These are phyloP conservation scores for Acromyrmex echinatior DNA, from an alignment of 1,140 invertebrate genomes.

Conservation along the genomic window DNA sequence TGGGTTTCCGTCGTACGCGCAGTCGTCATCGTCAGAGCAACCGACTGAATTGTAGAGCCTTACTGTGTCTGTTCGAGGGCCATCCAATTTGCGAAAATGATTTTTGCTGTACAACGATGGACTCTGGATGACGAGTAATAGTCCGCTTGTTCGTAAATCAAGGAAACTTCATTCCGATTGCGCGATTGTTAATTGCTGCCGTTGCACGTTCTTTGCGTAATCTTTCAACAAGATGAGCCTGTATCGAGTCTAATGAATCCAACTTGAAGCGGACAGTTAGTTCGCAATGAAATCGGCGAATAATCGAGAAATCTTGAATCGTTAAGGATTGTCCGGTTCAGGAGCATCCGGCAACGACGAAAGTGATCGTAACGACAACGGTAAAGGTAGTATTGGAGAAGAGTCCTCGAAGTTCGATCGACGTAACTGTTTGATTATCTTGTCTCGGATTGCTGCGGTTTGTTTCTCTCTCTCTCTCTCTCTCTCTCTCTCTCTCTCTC, in stretches of 20 bases:
- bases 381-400: constrained; percentile 16
- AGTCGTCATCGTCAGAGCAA: background rate
- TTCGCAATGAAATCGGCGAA: constrained; percentile 55
- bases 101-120: constrained; percentile 52
- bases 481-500: no score
- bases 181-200: constrained; percentile 60
- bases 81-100: constrained; percentile 56
- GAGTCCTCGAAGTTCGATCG: constrained; percentile 52
- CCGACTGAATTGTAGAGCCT: background rate
- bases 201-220: constrained; percentile 19
- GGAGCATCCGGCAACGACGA: constrained; percentile 17
- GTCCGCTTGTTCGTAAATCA: constrained; percentile 54
- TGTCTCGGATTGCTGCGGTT: background rate
- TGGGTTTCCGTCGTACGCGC: constrained; percentile 1
- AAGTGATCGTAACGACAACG: constrained; percentile 31
- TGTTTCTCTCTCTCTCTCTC: background rate
- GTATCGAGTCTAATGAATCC: constrained; percentile 66
- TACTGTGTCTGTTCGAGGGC: background rate
- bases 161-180: background rate
- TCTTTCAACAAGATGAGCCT: constrained; percentile 56
- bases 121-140: background rate
- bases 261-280: constrained; percentile 45
- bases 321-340: constrained; percentile 7
- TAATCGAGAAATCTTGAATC: constrained; percentile 56
- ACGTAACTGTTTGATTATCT: constrained; percentile 20